Evolutionary conservation across 1,140 invertebrate species (phyloP), one percentile per base, ranked within the genome.

Genomic region (Musca domestica): DNA sequence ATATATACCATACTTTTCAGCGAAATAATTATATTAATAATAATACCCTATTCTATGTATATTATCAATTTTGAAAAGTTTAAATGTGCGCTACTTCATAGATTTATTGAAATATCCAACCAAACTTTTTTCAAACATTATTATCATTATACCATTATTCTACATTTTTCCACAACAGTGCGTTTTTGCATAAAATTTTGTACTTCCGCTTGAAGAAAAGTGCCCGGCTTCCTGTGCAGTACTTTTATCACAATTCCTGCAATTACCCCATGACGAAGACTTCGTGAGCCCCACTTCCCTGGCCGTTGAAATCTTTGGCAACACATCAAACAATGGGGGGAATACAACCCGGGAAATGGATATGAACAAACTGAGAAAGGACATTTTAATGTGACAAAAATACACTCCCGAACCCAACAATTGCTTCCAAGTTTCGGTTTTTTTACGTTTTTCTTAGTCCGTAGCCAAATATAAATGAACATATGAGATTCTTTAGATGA

Each of bases 161-260:
- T 19, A 2, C 17, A 20, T 19, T 61, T n/a, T 61, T 61, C 56
- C 56, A 61, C 27, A 61, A 61, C 27, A 61, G 56, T 61, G 56
- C 56, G 56, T 61, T 41, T 61, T 41, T 61, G 56, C 56, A 61
- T 61, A 61, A 61, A 61, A 61, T 61, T 61, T 61, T 30, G 7
- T 20, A 34, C 27, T 17, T 61, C 56, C 56, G 56, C 17, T 14
- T 61, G 12, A 61, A 34, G 56, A 61, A 56, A 23, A 61, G 56
- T 61, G 56, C 56, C 34, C 20, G 19, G 14, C 34, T 61, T 61
- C 56, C 56, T 27, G 56, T 61, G 56, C 56, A 61, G 56, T 61
- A 61, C 56, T 61, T 61, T 61, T 61, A 61, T 61, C 30, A 61
- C 56, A 61, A 61, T 61, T 61, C 56, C 56, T 61, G 56, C 56